Percentiles rank a stretch among this genome's conserved stretches.
Evolutionary conservation across 2,113 vertebrate species (phyloP).

Genomic region (Sterna hirundo): DNA sequence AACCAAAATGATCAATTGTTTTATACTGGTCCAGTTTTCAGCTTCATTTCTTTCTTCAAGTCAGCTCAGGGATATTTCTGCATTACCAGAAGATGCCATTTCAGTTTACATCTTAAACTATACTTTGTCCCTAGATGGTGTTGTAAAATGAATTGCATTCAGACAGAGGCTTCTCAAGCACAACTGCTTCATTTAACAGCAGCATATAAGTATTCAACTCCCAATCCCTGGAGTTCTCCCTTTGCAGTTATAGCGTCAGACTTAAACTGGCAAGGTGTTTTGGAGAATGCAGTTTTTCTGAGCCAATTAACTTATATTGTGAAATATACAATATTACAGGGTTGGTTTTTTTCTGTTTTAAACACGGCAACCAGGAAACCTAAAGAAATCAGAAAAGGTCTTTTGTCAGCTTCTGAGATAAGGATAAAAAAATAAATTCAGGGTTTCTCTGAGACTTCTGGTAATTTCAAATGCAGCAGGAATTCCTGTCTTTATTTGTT

Average conservation of each 20-base stretch:
- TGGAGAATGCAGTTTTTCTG: conserved; percentile 12
- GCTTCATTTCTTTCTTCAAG: conserved; percentile 45
- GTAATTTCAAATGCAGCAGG: background rate
- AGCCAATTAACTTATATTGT: background rate
- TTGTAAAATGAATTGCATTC: conserved; percentile 41
- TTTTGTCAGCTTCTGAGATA: background rate
- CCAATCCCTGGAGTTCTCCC: conserved; percentile 2
- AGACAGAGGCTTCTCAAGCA: conserved; percentile 38
- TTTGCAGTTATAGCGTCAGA: background rate
- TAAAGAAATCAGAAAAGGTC: background rate
- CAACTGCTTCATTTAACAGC: conserved; percentile 55
- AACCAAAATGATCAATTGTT: conserved; percentile 10
- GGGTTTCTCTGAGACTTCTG: background rate
- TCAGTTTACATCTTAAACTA: conserved; percentile 47
- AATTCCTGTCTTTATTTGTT: background rate
- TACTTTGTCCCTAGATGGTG: conserved; percentile 38
- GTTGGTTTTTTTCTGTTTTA: background rate
- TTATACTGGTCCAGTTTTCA: conserved; percentile 24
- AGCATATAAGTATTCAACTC: conserved; percentile 20
- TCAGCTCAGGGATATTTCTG: conserved; percentile 24
- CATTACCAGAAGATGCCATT: conserved; percentile 27
- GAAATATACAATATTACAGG: background rate
- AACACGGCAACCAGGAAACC: background rate
- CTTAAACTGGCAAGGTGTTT: background rate
- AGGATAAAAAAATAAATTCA: background rate